A percentile compares a stretch with the other conserved stretches of the same genome.
Conservation (phyloP, 2,888 invertebrate genomes). For the Glaucopsyche alexis region DNA sequence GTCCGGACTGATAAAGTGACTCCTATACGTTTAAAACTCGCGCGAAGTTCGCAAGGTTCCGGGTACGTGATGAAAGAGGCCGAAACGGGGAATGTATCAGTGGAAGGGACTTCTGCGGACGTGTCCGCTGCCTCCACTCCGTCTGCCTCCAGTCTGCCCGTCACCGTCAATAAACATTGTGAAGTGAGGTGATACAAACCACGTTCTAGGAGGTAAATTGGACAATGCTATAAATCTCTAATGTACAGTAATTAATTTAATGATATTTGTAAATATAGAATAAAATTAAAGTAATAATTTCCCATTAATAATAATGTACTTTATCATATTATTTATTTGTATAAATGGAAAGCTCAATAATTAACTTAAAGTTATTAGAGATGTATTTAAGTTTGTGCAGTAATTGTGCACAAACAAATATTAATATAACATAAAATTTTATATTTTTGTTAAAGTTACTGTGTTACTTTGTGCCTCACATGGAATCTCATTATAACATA, state of each 20-base stretch:
- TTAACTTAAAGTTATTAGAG: slow-evolving; percentile 76
- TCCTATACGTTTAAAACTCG: slow-evolving; percentile 91
- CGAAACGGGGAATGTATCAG: slow-evolving; percentile 53
- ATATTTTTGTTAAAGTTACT: slow-evolving; percentile 70
- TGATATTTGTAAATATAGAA: slow-evolving; percentile 56
- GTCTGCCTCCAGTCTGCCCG: slow-evolving; percentile 49
- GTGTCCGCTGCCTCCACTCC: slow-evolving; percentile 43
- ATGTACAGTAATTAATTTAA: slow-evolving; percentile 45
- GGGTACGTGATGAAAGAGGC: slow-evolving; percentile 81
- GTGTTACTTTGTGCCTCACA: slow-evolving; percentile 70
- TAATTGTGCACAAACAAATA: slow-evolving; percentile 67
- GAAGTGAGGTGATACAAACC: slow-evolving; percentile 91
- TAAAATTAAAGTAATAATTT: slow-evolving; percentile 48
- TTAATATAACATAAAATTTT: slow-evolving; percentile 54
- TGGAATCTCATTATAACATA: slow-evolving; percentile 67
- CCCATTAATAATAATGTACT: slow-evolving; percentile 53
- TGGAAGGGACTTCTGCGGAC: slow-evolving; percentile 47
- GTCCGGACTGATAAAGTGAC: slow-evolving; percentile 84
- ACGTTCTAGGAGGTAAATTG: slow-evolving; percentile 44
- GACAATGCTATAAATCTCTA: slow-evolving; percentile 32
- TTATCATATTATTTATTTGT: slow-evolving; percentile 74
- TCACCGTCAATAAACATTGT: slow-evolving; percentile 88
- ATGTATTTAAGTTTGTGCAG: slow-evolving; percentile 63
- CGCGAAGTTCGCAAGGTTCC: slow-evolving; percentile 89
- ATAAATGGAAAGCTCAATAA: slow-evolving; percentile 78